Percentiles rank a stretch among this genome's conserved stretches.
Conservation (phyloP, 35 echinoderm and acorn worm species). For the Ophioderma brevispina region DNA sequence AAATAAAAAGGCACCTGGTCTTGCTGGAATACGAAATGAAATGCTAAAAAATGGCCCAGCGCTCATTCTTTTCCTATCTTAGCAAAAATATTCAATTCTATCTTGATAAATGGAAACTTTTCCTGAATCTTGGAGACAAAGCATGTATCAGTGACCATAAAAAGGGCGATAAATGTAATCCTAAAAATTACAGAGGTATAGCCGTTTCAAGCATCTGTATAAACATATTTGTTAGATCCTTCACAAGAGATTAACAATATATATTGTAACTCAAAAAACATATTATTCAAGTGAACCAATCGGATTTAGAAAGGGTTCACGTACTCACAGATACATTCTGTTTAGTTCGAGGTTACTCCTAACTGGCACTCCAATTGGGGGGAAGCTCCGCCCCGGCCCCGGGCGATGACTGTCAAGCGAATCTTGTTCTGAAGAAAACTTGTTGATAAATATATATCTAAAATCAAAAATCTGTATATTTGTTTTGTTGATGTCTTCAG, state of each 20-base stretch:
- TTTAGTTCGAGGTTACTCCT: too few relatives aligned
- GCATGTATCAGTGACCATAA: not conserved
- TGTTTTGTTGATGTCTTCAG: not conserved
- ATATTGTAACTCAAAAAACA: not conserved
- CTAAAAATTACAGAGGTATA: slow-evolving; percentile 8
- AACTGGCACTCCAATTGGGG: too few relatives aligned
- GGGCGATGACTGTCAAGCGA: too few relatives aligned
- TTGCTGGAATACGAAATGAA: not conserved
- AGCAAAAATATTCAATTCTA: not conserved
- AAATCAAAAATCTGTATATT: not conserved
- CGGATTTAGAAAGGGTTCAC: not conserved
- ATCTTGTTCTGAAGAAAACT: not conserved
- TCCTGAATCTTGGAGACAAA: not conserved
- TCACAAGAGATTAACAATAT: not conserved
- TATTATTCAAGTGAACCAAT: not conserved
- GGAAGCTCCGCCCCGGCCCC: too few relatives aligned
- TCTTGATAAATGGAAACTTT: not conserved
- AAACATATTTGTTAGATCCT: not conserved
- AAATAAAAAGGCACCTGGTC: not conserved
- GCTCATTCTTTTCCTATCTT: not conserved
- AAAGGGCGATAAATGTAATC: not conserved
- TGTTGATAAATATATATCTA: not conserved
- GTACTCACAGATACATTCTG: not conserved
- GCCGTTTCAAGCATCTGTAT: not conserved
- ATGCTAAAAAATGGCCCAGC: not conserved